Percentiles rank a stretch among this genome's conserved stretches.
Conservation (phyloP, 2,888 invertebrate species). For the Diaprepes abbreviatus region DNA sequence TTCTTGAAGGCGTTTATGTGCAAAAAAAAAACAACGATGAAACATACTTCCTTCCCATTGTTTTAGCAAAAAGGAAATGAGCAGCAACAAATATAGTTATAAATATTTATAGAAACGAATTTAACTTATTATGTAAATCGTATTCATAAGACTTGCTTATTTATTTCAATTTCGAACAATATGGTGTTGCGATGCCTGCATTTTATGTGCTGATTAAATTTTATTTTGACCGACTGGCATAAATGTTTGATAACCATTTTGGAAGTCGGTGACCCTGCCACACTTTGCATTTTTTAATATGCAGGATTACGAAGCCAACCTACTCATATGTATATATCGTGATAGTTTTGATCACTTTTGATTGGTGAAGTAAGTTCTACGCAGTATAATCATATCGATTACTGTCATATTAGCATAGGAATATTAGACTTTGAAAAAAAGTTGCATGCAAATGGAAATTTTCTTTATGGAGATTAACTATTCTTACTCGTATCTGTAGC, state of each 20-base stretch:
- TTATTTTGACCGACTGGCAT: conserved; percentile 30
- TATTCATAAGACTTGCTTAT: background rate
- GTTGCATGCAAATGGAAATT: too few relatives aligned
- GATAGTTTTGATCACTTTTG: too few relatives aligned
- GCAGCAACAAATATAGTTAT: background rate
- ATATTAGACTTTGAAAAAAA: too few relatives aligned
- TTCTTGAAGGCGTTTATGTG: background rate
- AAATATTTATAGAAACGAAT: conserved; percentile 11
- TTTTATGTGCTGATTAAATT: background rate
- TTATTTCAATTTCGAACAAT: background rate
- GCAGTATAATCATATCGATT: too few relatives aligned
- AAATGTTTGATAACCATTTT: conserved; percentile 21
- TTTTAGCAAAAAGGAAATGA: conserved; percentile 10
- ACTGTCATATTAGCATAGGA: too few relatives aligned
- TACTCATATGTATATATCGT: too few relatives aligned
- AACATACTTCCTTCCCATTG: conserved; percentile 1
- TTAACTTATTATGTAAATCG: conserved; percentile 1
- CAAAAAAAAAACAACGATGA: background rate
- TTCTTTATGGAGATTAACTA: too few relatives aligned
- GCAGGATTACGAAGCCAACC: too few relatives aligned
- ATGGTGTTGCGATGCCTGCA: background rate
- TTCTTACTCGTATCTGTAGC: too few relatives aligned
- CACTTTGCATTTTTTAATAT: background rate
- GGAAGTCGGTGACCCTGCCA: conserved; percentile 21
- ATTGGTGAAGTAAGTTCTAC: too few relatives aligned